A percentile compares a stretch with the other conserved stretches of the same genome.
Evolutionary conservation across 2,888 invertebrate genomes (phyloP).

Genomic region (Drosophila birchii): DNA sequence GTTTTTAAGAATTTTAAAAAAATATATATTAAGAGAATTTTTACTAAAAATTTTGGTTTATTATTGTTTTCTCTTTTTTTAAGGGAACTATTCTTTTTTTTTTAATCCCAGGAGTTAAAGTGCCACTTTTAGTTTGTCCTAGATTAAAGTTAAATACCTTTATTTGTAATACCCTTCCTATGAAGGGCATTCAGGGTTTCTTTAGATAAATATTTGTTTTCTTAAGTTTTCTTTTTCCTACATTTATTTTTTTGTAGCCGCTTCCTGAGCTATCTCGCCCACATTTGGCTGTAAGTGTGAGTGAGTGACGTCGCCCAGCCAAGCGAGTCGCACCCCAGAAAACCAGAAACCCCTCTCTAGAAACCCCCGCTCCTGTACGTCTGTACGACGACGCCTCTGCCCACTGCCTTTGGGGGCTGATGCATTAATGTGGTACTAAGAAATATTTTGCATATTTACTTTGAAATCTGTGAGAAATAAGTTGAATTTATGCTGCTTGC

Average conservation of each 20-base stretch:
- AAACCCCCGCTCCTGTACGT: background rate
- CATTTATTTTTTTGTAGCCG: constrained; percentile 12
- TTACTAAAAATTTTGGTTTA: background rate
- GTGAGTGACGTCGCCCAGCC: constrained; percentile 34
- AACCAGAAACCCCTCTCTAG: background rate
- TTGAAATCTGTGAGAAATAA: constrained; percentile 74
- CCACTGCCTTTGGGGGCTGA: constrained; percentile 41
- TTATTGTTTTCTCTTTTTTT: background rate
- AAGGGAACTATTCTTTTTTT: background rate
- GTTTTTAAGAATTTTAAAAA: background rate
- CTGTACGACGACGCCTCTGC: constrained; percentile 12
- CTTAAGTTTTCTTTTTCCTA: background rate
- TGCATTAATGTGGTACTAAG: constrained; percentile 75
- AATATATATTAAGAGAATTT: background rate
- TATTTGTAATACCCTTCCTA: background rate
- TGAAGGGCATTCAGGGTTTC: background rate
- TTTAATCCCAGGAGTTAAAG: background rate
- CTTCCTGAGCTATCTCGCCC: constrained; percentile 41
- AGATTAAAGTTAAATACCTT: background rate
- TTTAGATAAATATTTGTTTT: background rate
- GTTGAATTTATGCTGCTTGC: constrained; percentile 40
- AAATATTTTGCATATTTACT: constrained; percentile 80
- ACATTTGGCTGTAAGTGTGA: constrained; percentile 17
- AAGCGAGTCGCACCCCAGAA: constrained; percentile 36
- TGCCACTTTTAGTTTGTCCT: no score